Evolutionary conservation across 2,797 vertebrate species (phyloP).

Genomic region (Pangasius djambal): DNA sequence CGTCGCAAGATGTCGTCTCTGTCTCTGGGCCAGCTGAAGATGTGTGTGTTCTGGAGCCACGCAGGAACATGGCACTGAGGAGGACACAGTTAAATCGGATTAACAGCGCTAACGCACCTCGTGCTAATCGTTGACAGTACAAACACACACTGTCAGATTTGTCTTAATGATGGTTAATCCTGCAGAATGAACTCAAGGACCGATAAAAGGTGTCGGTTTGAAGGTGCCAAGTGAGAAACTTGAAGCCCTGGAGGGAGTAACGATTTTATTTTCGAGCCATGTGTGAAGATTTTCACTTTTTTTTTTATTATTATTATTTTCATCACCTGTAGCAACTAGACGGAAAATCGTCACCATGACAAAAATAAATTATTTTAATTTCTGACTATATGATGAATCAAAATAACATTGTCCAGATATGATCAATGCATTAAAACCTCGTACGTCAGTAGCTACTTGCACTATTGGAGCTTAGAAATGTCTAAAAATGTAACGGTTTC

Average conservation of each 20-base stretch:
- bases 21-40: constrained; percentile 79
- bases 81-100: background rate
- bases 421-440: background rate
- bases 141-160: background rate
- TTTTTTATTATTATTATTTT: no score
- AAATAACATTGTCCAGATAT: background rate
- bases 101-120: background rate
- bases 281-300: background rate
- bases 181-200: background rate
- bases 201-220: background rate
- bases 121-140: background rate
- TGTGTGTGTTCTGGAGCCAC: constrained; percentile 83
- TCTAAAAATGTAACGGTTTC: background rate
- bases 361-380: background rate
- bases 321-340: no score
- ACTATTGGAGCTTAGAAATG: background rate
- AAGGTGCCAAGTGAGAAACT: background rate
- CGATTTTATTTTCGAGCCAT: background rate
- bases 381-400: background rate
- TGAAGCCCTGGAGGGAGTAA: background rate
- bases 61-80: constrained; percentile 78
- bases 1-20: constrained; percentile 79
- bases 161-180: background rate
- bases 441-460: background rate
- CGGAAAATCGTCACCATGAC: no score